Percentiles rank a stretch among this genome's conserved stretches.
Conservation (phyloP, 2,113 vertebrate species). For the Mionectes macconnelli region DNA sequence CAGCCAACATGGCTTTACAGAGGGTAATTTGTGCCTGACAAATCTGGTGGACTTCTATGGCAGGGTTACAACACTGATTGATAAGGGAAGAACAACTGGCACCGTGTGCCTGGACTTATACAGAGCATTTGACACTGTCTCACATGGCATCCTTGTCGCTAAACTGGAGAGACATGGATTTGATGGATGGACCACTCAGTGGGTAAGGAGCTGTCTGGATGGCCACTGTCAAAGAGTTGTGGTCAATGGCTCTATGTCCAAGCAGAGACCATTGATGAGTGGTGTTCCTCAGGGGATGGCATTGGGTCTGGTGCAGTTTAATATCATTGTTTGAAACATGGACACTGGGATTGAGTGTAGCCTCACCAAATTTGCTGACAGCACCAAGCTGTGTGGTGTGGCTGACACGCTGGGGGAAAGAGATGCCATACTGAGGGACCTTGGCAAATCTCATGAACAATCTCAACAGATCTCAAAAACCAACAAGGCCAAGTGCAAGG, state of each 20-base stretch:
- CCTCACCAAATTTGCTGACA: neutral
- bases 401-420: neutral
- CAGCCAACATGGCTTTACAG: neutral
- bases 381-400: too few species aligned
- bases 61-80: neutral
- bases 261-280: too few species aligned
- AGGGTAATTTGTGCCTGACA: neutral
- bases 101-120: neutral
- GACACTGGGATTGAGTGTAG: neutral
- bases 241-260: neutral
- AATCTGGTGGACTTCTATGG: neutral
- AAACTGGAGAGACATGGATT: neutral
- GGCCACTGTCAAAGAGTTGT: neutral
- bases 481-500: neutral
- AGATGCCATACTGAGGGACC: neutral
- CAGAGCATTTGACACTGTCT: neutral
- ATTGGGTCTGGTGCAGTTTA: rapidly evolving
- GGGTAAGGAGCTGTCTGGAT: neutral
- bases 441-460: too few species aligned
- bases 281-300: rapidly evolving
- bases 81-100: neutral
- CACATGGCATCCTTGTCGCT: neutral
- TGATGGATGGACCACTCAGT: neutral
- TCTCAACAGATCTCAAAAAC: too few species aligned
- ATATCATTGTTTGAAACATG: rapidly evolving